phyloP scores from a whole-genome alignment of 2,797 vertebrate species.

The Acomys russatus region DNA sequence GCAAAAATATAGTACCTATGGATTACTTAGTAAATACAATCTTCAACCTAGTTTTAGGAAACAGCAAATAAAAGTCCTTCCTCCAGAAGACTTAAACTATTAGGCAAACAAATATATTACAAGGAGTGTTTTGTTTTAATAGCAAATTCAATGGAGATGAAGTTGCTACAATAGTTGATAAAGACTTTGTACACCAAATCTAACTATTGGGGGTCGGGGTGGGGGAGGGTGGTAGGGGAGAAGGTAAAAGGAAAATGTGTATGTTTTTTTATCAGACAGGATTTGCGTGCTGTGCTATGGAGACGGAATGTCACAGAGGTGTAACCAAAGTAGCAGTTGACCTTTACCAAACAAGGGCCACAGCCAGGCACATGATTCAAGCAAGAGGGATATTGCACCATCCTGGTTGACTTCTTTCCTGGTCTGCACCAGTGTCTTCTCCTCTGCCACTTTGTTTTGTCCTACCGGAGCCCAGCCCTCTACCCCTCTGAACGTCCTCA shows the following conservation, averaged over 20 bases:
- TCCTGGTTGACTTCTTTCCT: neutral
- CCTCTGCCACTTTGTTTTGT: neutral
- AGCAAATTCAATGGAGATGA: neutral
- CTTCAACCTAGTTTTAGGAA: slow-evolving; percentile 48
- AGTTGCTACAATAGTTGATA: neutral
- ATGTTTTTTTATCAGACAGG: neutral
- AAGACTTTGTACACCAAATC: neutral
- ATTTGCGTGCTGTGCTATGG: neutral
- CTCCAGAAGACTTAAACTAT: neutral
- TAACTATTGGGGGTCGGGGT: no score
- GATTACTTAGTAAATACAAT: slow-evolving; percentile 19
- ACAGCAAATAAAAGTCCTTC: neutral
- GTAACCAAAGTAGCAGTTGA: neutral
- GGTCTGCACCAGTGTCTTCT: neutral
- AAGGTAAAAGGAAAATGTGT: neutral
- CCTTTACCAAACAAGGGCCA: neutral
- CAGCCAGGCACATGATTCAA: neutral
- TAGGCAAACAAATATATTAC: slow-evolving; percentile 17
- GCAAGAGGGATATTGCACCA: neutral
- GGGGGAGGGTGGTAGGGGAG: neutral
- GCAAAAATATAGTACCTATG: slow-evolving; percentile 28
- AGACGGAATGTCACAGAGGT: neutral
- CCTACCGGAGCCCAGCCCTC: neutral
- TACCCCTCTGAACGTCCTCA: neutral
- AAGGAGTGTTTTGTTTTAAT: neutral